These are phyloP conservation scores for Drosophila parvula DNA, from an alignment of 1,140 invertebrate genomes.

Conservation along the genomic window DNA sequence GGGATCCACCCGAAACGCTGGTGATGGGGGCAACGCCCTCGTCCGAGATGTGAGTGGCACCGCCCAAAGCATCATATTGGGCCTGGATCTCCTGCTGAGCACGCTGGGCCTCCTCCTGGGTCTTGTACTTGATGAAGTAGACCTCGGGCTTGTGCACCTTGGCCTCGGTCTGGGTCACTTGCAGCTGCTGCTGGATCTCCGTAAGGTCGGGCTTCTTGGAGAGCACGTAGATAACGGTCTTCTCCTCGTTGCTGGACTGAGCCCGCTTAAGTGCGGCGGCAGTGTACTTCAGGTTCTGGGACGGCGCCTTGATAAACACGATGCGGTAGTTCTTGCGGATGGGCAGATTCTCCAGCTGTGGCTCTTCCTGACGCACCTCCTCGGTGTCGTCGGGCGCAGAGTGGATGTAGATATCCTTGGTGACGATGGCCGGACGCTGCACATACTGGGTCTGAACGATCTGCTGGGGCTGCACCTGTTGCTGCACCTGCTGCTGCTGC, in stretches of 20 bases:
- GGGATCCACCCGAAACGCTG: slow-evolving; percentile 66
- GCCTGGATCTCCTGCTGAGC: slow-evolving; percentile 83
- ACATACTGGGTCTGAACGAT: slow-evolving; percentile 57
- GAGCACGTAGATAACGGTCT: slow-evolving; percentile 94
- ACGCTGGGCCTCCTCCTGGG: slow-evolving; percentile 86
- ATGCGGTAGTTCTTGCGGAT: slow-evolving; percentile 93
- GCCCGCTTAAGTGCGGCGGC: slow-evolving; percentile 85
- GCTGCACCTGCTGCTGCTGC: slow-evolving; percentile 44
- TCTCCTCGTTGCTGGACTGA: slow-evolving; percentile 90
- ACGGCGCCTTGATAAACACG: slow-evolving; percentile 93
- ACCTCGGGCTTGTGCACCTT: slow-evolving; percentile 88
- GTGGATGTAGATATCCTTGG: slow-evolving; percentile 82
- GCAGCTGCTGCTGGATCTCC: slow-evolving; percentile 77
- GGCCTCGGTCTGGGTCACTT: slow-evolving; percentile 64
- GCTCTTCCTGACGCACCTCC: slow-evolving; percentile 53
- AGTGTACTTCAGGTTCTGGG: slow-evolving; percentile 87
- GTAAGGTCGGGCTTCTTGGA: slow-evolving; percentile 87
- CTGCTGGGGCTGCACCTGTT: slow-evolving; percentile 43
- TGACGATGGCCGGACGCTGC: slow-evolving; percentile 76
- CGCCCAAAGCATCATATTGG: slow-evolving; percentile 79
- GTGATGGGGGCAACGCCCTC: slow-evolving; percentile 78
- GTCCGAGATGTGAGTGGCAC: slow-evolving; percentile 78
- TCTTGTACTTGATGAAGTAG: slow-evolving; percentile 91
- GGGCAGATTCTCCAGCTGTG: slow-evolving; percentile 75
- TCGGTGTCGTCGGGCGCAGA: slow-evolving; percentile 80